phyloP scores from a whole-genome alignment of 2,888 invertebrate species.

The Diaprepes abbreviatus region DNA sequence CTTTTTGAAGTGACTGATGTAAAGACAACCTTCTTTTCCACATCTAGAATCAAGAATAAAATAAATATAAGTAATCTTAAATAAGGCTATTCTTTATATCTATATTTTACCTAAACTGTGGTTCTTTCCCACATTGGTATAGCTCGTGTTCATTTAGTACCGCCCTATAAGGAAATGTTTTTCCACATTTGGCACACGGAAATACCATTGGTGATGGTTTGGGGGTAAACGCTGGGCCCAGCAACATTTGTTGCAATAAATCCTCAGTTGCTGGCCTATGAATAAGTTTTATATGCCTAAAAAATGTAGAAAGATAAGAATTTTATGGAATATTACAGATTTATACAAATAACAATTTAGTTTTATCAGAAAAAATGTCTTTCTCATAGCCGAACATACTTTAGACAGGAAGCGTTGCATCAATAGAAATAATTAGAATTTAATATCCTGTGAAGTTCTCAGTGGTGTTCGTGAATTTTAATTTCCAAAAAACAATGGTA shows the following conservation, averaged over 20 bases:
- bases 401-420: too few species aligned
- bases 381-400: too few species aligned
- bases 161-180: constrained; percentile 18
- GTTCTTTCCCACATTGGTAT: constrained; percentile 54
- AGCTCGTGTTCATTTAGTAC: constrained; percentile 29
- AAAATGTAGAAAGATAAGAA: too few species aligned
- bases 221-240: background rate
- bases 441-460: too few species aligned
- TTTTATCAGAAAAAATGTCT: too few species aligned
- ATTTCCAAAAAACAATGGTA: too few species aligned
- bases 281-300: constrained; percentile 35
- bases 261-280: constrained; percentile 12
- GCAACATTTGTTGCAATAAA: constrained; percentile 17
- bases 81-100: too few species aligned
- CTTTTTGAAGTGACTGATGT: constrained; percentile 33
- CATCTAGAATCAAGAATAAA: constrained; percentile 22
- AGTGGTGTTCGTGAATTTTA: too few species aligned
- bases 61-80: background rate
- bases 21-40: constrained; percentile 32
- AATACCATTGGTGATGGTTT: background rate
- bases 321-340: too few species aligned
- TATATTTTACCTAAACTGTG: constrained; percentile 48
- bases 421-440: too few species aligned
- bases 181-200: constrained; percentile 25
- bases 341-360: too few species aligned